Evolutionary conservation across 53 echinoderm and acorn worm species (phyloP), one percentile per base, ranked within the genome.

Genomic region (Echinometra lucunter): DNA sequence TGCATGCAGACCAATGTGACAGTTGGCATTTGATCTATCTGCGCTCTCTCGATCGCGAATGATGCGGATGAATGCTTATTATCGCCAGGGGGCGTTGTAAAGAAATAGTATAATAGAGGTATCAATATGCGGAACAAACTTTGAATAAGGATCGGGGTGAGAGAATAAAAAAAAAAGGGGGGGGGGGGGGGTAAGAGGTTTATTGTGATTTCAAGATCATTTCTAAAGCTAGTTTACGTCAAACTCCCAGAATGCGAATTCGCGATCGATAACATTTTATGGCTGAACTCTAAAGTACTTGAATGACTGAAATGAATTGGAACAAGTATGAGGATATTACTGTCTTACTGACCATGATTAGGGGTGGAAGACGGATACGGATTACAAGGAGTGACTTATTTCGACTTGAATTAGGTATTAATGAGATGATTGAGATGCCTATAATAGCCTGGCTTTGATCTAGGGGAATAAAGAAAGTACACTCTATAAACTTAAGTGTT

Each of bases 31-130:
- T 6, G 9, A 53, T 9, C 2, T 47, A 53, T 16, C 49, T 25
- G 17, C 16, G 45, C 27, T 6, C 47, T 27, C 12, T 45, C 28
- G 85, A 40, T 85, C 3, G 18, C 85, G 85, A 49, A 28, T 25
- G 85, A 23, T 85, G 47, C 85, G 85, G 85, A 49, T 85, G 85
- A 16, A 18, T 85, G 85, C 85, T 8, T 63, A n/a, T n/a, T 32
- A 78, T 30, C 85, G 30, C 45, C 85, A 47, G 85, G 85, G 85
- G 85, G 85, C 85, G 85, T 47, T 49, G 49, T 85, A 28, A n/a
- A 49, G 85, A 85, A 53, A 8, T 7, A 49, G 53, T 45, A 30
- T 83, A 11, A 83, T 12, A 28, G 53, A 49, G 47, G 85, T 49
- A 85, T 83, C 85, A 83, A n/a, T 85, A 30, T 3, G 5, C 9